A percentile compares a stretch with the other conserved stretches of the same genome.
phyloP scores from a whole-genome alignment of 2,113 vertebrate genomes.

The Protobothrops mucrosquamatus region DNA sequence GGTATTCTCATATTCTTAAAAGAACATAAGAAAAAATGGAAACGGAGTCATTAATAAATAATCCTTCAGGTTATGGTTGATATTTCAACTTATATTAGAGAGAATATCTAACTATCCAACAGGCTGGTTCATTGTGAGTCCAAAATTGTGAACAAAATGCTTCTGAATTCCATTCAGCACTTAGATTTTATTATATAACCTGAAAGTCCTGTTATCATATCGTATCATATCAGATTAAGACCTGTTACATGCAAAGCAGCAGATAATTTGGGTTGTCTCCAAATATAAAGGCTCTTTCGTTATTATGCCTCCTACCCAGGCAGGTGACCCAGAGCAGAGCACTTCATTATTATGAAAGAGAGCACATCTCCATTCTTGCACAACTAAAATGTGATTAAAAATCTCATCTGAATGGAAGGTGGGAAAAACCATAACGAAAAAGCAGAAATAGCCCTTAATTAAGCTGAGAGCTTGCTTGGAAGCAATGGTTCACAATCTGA shows the following conservation, averaged over 20 bases:
- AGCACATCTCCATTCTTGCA: background rate
- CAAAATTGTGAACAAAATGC: background rate
- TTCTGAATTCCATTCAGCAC: background rate
- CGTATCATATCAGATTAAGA: background rate
- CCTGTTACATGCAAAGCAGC: too few species aligned
- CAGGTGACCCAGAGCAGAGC: background rate
- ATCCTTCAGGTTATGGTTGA: background rate
- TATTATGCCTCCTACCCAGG: background rate
- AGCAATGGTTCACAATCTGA: background rate
- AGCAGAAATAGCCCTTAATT: background rate
- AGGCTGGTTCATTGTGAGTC: background rate
- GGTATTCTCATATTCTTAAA: background rate
- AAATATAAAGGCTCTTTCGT: background rate
- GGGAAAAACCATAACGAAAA: background rate
- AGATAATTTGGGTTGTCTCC: background rate
- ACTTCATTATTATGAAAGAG: background rate
- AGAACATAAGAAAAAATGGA: background rate
- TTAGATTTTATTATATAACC: background rate
- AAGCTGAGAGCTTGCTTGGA: background rate
- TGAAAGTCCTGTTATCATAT: background rate
- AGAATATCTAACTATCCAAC: background rate
- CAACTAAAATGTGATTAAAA: background rate
- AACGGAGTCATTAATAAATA: background rate
- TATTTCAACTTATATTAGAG: background rate
- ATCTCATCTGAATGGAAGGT: background rate